A percentile compares a stretch with the other conserved stretches of the same genome.
Conservation (phyloP, 1,140 invertebrate genomes). For the Papilio polyxenes region DNA sequence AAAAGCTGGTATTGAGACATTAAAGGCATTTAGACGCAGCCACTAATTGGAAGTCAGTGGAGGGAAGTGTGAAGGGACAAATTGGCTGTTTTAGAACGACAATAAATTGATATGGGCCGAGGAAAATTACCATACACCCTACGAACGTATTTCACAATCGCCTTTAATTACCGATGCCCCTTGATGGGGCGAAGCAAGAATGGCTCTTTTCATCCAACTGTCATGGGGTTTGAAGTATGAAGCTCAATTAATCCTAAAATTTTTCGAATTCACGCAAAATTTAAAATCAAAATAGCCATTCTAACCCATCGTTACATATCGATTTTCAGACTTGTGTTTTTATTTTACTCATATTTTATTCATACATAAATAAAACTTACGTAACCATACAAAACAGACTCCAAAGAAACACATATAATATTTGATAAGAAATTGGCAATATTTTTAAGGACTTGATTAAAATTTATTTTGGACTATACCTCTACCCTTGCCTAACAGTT, state of each 20-base stretch:
- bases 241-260: slow-evolving; percentile 36
- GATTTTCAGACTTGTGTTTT: no score
- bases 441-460: not conserved
- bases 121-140: slow-evolving; percentile 66
- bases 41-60: slow-evolving; percentile 67
- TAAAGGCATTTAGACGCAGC: slow-evolving; percentile 60
- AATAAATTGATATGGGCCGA: slow-evolving; percentile 71
- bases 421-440: not conserved
- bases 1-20: slow-evolving; percentile 68
- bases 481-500: not conserved
- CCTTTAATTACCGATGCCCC: slow-evolving; percentile 64
- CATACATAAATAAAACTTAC: no score
- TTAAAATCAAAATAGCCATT: not conserved
- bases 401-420: no score
- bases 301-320: no score
- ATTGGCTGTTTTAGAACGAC: slow-evolving; percentile 73
- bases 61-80: slow-evolving; percentile 62
- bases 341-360: no score
- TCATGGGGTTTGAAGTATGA: slow-evolving; percentile 45
- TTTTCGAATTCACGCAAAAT: slow-evolving; percentile 7
- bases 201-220: slow-evolving; percentile 43
- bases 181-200: slow-evolving; percentile 53
- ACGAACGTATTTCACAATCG: slow-evolving; percentile 66
- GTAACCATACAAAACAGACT: no score
- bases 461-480: not conserved